Percentiles rank a stretch among this genome's conserved stretches.
phyloP scores from a whole-genome alignment of 53 echinoderm and acorn worm genomes.

The Antedon mediterranea region DNA sequence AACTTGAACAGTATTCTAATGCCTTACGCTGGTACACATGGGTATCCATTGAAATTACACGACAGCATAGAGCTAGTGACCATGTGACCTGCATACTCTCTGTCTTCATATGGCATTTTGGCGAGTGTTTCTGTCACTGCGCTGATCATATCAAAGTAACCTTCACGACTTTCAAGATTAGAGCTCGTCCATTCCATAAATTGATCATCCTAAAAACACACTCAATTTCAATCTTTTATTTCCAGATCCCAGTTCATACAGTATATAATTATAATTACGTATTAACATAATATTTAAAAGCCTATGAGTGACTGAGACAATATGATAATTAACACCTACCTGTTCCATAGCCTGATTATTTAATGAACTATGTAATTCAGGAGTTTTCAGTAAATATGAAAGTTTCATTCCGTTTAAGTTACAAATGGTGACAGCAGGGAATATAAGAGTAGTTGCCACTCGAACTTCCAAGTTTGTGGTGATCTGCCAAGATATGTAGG shows the following conservation, averaged over 20 bases:
- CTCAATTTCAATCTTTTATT: too few relatives aligned
- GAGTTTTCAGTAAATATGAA: not conserved
- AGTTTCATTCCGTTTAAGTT: constrained; percentile 45
- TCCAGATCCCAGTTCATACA: too few relatives aligned
- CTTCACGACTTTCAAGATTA: not conserved
- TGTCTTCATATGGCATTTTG: constrained; percentile 22
- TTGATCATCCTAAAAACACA: too few relatives aligned
- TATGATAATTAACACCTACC: not conserved
- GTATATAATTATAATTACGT: too few relatives aligned
- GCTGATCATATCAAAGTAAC: not conserved
- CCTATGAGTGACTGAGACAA: too few relatives aligned
- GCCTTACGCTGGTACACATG: constrained; percentile 37
- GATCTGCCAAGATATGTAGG: constrained; percentile 20
- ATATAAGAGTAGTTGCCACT: not conserved
- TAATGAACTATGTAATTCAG: not conserved
- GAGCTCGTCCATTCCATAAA: not conserved
- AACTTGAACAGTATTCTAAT: not conserved
- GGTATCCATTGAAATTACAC: constrained; percentile 52
- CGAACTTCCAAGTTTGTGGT: constrained; percentile 38
- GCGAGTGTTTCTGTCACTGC: constrained; percentile 6
- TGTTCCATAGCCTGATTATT: not conserved
- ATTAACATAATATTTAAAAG: too few relatives aligned
- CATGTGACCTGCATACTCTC: constrained; percentile 37
- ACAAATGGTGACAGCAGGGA: constrained; percentile 72
- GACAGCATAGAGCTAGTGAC: constrained; percentile 48